Conservation (phyloP, 2,888 invertebrate genomes). For the Epistrophe eligans region DNA sequence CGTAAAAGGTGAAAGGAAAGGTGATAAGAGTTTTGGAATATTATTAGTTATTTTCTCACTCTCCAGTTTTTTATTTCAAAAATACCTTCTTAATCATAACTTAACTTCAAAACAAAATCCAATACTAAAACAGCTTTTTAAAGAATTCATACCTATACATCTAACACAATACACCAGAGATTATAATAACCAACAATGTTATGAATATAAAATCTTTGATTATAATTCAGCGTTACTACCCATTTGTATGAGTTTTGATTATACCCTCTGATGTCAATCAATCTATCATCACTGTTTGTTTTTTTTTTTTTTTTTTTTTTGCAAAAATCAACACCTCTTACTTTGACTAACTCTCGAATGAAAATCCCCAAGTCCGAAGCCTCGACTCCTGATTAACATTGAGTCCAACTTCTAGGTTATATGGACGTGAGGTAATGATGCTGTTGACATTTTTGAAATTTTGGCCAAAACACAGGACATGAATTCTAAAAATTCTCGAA, state of each 20-base stretch:
- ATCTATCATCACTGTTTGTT: background rate
- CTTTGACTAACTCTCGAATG: background rate
- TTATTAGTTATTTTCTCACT: too few species aligned
- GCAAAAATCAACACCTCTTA: background rate
- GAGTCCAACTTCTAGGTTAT: conserved; percentile 15
- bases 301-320: too few species aligned
- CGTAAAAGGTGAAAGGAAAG: too few species aligned
- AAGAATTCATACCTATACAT: too few species aligned
- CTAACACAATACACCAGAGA: background rate
- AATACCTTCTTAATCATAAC: too few species aligned
- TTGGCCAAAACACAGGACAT: conserved; percentile 50
- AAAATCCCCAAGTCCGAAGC: conserved; percentile 11
- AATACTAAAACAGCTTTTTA: too few species aligned
- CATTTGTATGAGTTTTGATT: background rate
- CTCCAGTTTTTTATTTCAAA: too few species aligned
- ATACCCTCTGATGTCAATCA: background rate
- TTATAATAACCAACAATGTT: conserved; percentile 40
- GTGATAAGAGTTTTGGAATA: too few species aligned
- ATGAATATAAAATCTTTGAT: conserved; percentile 59
- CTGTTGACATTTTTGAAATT: conserved; percentile 43
- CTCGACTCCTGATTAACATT: conserved; percentile 30
- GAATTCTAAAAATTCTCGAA: conserved; percentile 25
- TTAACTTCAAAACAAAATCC: too few species aligned
- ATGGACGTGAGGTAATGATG: conserved; percentile 16
- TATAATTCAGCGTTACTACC: conserved; percentile 29